Conservation (phyloP, 1,140 invertebrate genomes). For the Polypedilum vanderplanki region DNA sequence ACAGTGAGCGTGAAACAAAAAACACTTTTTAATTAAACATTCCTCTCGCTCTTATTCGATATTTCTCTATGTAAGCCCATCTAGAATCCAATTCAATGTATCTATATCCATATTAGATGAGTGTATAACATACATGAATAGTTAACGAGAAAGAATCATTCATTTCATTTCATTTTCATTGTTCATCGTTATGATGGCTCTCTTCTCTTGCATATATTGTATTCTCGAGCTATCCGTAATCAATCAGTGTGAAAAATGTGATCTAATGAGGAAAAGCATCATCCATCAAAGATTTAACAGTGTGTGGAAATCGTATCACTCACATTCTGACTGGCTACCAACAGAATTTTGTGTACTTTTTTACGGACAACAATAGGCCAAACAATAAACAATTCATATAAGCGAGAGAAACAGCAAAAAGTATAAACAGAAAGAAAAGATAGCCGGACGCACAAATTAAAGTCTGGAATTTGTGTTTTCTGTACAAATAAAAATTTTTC, state of each 20-base stretch:
- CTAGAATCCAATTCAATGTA: constrained; percentile 12
- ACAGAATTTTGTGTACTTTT: too few relatives aligned
- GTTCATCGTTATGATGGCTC: neutral
- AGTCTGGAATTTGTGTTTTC: constrained; percentile 15
- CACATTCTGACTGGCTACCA: too few relatives aligned
- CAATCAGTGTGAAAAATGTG: constrained; percentile 26
- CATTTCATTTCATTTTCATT: neutral
- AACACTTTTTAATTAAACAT: constrained; percentile 29
- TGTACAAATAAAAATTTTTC: neutral
- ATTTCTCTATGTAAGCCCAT: neutral
- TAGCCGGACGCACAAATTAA: constrained; percentile 27
- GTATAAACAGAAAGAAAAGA: neutral
- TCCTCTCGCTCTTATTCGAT: neutral
- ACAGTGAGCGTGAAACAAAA: constrained; percentile 23
- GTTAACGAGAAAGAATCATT: constrained; percentile 18
- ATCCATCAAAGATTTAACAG: constrained; percentile 27
- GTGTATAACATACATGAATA: constrained; percentile 19
- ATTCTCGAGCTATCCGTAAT: neutral
- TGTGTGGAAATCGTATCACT: constrained; percentile 9
- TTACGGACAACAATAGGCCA: too few relatives aligned
- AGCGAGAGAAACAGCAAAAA: too few relatives aligned
- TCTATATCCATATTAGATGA: neutral
- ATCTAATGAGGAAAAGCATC: constrained; percentile 28
- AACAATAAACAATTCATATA: too few relatives aligned
- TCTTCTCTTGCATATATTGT: neutral